phyloP scores from a whole-genome alignment of 2,888 invertebrate genomes.

The Chloroclystis v-ata region DNA sequence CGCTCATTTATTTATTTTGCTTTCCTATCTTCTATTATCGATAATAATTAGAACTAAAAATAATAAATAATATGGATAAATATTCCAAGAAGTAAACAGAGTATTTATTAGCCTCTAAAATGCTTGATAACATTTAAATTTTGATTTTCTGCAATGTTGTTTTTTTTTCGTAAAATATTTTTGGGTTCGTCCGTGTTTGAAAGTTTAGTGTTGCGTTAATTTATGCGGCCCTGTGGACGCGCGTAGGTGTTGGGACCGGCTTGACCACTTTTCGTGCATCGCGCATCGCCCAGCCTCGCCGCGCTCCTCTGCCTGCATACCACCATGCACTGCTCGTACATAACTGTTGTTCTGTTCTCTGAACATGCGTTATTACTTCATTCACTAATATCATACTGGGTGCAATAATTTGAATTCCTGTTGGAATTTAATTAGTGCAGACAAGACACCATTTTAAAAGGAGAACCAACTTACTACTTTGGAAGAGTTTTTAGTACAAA shows the following conservation, averaged over 20 bases:
- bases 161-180: conserved; percentile 6
- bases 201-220: conserved; percentile 34
- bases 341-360: conserved; percentile 15
- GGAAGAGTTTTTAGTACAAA: too few species aligned
- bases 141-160: conserved; percentile 14
- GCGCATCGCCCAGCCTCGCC: conserved; percentile 41
- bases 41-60: background rate
- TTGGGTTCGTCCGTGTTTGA: conserved; percentile 19
- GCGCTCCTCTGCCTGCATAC: conserved; percentile 6
- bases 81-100: background rate
- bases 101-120: background rate
- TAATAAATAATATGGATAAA: background rate
- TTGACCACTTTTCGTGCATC: conserved; percentile 49
- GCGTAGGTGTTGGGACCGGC: conserved; percentile 70
- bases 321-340: too few species aligned
- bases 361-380: conserved; percentile 37
- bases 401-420: too few species aligned
- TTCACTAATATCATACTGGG: conserved; percentile 35
- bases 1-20: conserved; percentile 53
- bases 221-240: conserved; percentile 42
- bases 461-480: too few species aligned
- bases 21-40: conserved; percentile 29
- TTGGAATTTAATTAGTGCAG: too few species aligned
- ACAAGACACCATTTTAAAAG: too few species aligned
- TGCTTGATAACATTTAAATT: background rate